phyloP scores from a whole-genome alignment of 2,797 vertebrate species.

The Megaceryle alcyon region DNA sequence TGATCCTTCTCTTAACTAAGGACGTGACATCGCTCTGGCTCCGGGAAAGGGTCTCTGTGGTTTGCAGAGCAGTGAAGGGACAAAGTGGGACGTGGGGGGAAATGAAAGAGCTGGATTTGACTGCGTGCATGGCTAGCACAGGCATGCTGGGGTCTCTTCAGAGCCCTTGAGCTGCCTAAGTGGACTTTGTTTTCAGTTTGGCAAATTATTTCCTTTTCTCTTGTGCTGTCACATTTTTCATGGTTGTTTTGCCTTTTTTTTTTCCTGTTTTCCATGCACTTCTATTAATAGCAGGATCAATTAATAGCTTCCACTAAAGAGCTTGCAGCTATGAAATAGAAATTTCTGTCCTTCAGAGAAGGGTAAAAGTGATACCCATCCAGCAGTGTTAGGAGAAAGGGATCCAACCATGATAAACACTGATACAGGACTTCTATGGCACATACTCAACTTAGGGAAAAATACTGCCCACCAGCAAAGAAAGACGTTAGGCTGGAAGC shows the following conservation, averaged over 20 bases:
- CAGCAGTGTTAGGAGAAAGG: neutral
- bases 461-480: neutral
- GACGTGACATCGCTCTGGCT: rapidly evolving
- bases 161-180: neutral
- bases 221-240: neutral
- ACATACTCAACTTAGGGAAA: neutral
- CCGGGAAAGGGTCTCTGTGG: neutral
- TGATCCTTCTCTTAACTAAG: neutral
- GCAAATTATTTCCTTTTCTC: neutral
- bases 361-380: neutral
- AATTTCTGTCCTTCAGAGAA: neutral
- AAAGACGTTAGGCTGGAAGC: neutral
- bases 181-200: neutral
- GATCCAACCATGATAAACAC: neutral
- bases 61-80: neutral
- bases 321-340: neutral
- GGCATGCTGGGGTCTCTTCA: neutral
- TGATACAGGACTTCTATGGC: neutral
- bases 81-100: rapidly evolving
- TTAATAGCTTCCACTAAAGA: neutral
- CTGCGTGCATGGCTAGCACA: rapidly evolving
- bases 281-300: neutral
- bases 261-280: neutral
- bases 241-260: neutral
- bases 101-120: neutral